Evolutionary conservation across 2,888 invertebrate genomes (phyloP).

Genomic region (Troilus luridus): DNA sequence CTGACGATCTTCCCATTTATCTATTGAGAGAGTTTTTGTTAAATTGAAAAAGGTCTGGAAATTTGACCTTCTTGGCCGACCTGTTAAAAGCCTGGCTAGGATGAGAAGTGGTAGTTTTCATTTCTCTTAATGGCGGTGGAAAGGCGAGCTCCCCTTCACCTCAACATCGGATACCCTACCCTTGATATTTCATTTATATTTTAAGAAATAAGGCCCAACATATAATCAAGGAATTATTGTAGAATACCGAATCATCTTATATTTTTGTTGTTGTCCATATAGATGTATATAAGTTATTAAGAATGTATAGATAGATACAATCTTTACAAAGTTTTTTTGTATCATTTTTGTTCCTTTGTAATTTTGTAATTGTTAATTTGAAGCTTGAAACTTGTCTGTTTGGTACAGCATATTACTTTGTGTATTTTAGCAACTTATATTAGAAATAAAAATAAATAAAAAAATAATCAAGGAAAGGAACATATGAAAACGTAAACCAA

Average conservation of each 20-base stretch:
- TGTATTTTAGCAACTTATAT: too few relatives aligned
- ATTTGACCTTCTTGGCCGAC: neutral
- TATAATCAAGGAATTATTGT: neutral
- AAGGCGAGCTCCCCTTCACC: neutral
- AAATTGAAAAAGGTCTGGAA: conserved; percentile 4
- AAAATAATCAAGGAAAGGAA: neutral
- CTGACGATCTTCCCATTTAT: neutral
- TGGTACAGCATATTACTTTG: too few relatives aligned
- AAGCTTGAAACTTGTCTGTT: too few relatives aligned
- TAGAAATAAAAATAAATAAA: too few relatives aligned
- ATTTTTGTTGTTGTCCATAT: too few relatives aligned
- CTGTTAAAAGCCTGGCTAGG: neutral
- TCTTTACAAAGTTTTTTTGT: too few relatives aligned
- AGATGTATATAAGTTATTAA: too few relatives aligned
- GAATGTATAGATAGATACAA: too few relatives aligned
- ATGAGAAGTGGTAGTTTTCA: conserved; percentile 39
- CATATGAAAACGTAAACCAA: neutral
- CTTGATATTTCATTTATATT: conserved; percentile 3
- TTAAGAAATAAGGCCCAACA: neutral
- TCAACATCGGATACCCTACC: neutral
- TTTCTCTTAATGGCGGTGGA: neutral
- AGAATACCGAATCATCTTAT: too few relatives aligned
- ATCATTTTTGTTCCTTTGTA: too few relatives aligned
- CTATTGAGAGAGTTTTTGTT: conserved; percentile 3
- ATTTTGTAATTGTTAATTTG: too few relatives aligned